Conservation (phyloP, 2,797 vertebrate genomes). For the Bradypus variegatus region DNA sequence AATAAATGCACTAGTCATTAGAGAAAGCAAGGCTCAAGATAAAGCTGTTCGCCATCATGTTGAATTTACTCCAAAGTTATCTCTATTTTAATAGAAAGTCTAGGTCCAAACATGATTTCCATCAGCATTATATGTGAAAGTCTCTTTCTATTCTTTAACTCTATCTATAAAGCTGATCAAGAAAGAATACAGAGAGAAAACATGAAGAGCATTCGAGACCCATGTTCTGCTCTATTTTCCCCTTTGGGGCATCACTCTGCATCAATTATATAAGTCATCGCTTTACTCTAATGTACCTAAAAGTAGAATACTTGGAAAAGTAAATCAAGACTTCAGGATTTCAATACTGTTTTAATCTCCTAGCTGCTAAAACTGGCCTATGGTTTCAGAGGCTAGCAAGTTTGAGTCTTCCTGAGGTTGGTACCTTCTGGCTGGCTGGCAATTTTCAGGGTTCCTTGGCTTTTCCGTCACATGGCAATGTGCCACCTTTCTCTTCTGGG, state of each 20-base stretch:
- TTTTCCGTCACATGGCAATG: too few species aligned
- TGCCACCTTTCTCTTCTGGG: too few species aligned
- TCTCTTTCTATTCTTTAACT: conserved; percentile 23
- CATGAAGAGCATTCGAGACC: not conserved
- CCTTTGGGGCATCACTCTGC: not conserved
- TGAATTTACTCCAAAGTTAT: conserved; percentile 41
- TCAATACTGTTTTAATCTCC: not conserved
- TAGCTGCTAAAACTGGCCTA: too few species aligned
- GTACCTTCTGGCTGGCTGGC: too few species aligned
- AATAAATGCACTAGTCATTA: conserved; percentile 40
- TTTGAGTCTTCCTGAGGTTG: too few species aligned
- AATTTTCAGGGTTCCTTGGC: too few species aligned
- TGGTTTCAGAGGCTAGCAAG: too few species aligned
- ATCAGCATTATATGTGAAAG: not conserved
- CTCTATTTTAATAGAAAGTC: conserved; percentile 29
- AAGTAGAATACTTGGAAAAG: conserved; percentile 15
- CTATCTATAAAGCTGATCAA: not conserved
- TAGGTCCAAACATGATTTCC: conserved; percentile 31
- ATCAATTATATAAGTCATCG: not conserved
- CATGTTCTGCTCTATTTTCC: not conserved
- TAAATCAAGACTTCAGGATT: not conserved
- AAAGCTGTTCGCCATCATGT: not conserved
- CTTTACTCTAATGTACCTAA: not conserved
- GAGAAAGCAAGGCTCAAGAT: conserved; percentile 48
- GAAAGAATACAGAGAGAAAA: not conserved